A percentile compares a stretch with the other conserved stretches of the same genome.
Evolutionary conservation across 2,113 vertebrate genomes (phyloP).

Genomic region (Noctilio leporinus): DNA sequence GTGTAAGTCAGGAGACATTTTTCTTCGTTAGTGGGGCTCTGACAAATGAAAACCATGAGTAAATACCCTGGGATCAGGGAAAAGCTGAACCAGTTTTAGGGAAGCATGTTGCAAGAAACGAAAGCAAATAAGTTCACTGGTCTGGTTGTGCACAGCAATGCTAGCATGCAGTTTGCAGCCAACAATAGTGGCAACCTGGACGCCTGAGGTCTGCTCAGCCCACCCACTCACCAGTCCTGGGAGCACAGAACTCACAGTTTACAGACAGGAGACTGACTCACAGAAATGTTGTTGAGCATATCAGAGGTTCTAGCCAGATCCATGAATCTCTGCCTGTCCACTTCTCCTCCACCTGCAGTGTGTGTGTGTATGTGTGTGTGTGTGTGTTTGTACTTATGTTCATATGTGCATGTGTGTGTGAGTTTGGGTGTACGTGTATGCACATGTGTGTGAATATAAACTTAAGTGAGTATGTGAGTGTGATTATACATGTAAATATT

Average conservation of each 20-base stretch:
- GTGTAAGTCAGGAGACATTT: neutral
- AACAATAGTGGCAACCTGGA: accelerated
- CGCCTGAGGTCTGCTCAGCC: accelerated
- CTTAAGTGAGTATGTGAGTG: neutral
- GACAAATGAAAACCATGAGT: neutral
- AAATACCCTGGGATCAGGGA: neutral
- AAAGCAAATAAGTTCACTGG: too few relatives aligned
- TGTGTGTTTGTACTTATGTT: neutral
- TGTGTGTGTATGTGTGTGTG: too few relatives aligned
- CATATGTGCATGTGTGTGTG: neutral
- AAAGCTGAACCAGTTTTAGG: neutral
- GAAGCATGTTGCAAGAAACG: neutral
- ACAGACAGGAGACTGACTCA: accelerated
- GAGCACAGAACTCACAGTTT: neutral
- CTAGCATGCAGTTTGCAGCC: neutral
- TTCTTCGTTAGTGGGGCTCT: neutral
- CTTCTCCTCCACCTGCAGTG: neutral
- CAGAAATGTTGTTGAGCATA: accelerated
- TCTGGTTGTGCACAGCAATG: too few relatives aligned
- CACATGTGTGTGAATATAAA: neutral
- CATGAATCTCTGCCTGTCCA: accelerated
- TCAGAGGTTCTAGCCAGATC: neutral
- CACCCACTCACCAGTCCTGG: accelerated
- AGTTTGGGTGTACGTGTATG: neutral
- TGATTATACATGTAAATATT: neutral